Percentiles rank a stretch among this genome's conserved stretches.
Conservation (phyloP, 1,140 invertebrate genomes). For the Drosophila lowei region DNA sequence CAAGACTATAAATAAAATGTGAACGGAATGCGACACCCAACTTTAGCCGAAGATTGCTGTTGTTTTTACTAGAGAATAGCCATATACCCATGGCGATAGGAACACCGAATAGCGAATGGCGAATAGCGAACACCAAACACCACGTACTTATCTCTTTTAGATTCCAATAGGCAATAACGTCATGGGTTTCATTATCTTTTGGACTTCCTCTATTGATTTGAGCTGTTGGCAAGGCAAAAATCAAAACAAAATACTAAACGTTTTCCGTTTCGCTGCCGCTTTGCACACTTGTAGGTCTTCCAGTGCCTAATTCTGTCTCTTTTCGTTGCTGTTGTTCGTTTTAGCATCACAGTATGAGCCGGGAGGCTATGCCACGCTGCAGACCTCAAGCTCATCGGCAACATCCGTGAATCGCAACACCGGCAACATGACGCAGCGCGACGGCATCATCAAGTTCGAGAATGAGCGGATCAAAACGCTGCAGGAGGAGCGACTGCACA, state of each 20-base stretch:
- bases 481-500: slow-evolving; percentile 97
- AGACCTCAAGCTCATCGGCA: slow-evolving; percentile 80
- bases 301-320: slow-evolving; percentile 26
- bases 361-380: slow-evolving; percentile 86
- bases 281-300: slow-evolving; percentile 21
- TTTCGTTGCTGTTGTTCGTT: slow-evolving; percentile 7
- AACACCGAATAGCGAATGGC: slow-evolving; percentile 6
- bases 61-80: slow-evolving; percentile 21
- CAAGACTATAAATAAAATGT: slow-evolving; percentile 9
- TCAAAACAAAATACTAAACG: slow-evolving; percentile 70
- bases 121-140: too few species aligned
- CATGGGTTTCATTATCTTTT: background rate
- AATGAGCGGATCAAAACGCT: slow-evolving; percentile 97
- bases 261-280: slow-evolving; percentile 17
- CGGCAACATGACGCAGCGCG: slow-evolving; percentile 92
- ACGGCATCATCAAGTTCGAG: slow-evolving; percentile 97
- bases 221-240: slow-evolving; percentile 28
- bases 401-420: slow-evolving; percentile 82
- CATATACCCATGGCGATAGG: slow-evolving; percentile 34
- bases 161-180: too few species aligned
- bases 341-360: slow-evolving; percentile 89
- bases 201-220: slow-evolving; percentile 38
- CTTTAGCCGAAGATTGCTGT: slow-evolving; percentile 22
- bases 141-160: slow-evolving; percentile 12
- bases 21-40: slow-evolving; percentile 32